These are phyloP conservation scores for Quadroppia sp. DNA, from an alignment of 2,888 invertebrate species.

Conservation along the genomic window DNA sequence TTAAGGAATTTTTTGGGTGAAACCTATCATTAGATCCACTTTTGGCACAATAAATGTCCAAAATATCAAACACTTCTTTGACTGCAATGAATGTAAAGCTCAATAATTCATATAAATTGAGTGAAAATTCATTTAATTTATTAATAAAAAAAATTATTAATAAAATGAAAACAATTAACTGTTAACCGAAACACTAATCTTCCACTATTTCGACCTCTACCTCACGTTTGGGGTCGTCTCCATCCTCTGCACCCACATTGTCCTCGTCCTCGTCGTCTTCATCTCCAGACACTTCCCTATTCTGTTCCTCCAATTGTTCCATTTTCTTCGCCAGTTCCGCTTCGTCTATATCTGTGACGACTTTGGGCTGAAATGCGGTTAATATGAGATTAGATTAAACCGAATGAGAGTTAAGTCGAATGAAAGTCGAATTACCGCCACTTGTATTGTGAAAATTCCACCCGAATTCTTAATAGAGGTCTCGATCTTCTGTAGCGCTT, in stretches of 20 bases:
- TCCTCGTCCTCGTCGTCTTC: constrained; percentile 53
- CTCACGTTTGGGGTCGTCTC: not conserved
- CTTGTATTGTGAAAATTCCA: constrained; percentile 89
- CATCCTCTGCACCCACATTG: constrained; percentile 44
- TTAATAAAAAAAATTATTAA: not conserved
- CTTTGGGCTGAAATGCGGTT: constrained; percentile 68
- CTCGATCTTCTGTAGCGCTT: constrained; percentile 82
- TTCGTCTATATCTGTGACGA: constrained; percentile 97
- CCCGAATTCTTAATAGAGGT: constrained; percentile 71
- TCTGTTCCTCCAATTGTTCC: constrained; percentile 88
- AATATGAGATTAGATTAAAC: not conserved
- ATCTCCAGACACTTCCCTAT: constrained; percentile 82
- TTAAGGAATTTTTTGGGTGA: too few species aligned
- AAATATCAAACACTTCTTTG: too few species aligned
- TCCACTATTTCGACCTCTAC: not conserved
- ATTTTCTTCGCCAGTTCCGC: constrained; percentile 88
- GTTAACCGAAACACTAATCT: too few species aligned
- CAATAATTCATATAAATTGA: not conserved
- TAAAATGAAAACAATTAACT: too few species aligned
- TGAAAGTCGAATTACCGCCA: constrained; percentile 67
- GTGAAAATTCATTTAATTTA: constrained; percentile 1
- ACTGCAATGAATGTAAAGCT: not conserved
- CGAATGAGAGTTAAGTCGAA: not conserved
- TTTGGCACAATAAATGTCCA: too few species aligned
- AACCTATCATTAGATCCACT: too few species aligned